phyloP scores from a whole-genome alignment of 2,113 vertebrate genomes.

The Dermatemys mawii region DNA sequence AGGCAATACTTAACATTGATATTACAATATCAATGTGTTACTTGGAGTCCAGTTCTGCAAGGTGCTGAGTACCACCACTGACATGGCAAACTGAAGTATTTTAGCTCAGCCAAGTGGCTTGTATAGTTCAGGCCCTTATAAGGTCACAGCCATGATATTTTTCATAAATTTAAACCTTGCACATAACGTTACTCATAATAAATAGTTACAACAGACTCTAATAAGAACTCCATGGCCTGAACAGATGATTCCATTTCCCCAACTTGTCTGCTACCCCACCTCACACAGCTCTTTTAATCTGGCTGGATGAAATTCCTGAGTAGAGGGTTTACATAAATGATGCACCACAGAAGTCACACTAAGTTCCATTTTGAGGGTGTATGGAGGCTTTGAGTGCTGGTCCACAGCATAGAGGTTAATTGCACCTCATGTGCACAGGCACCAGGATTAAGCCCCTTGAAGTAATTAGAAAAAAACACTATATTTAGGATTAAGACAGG shows the following conservation, averaged over 20 bases:
- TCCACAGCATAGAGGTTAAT: background rate
- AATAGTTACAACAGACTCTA: rapidly evolving
- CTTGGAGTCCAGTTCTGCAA: background rate
- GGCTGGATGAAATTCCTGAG: background rate
- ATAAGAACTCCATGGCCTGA: background rate
- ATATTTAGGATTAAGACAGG: background rate
- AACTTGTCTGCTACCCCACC: rapidly evolving
- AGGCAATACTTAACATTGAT: background rate
- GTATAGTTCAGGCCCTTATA: background rate
- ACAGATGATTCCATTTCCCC: rapidly evolving
- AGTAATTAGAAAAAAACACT: background rate
- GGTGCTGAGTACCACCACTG: rapidly evolving
- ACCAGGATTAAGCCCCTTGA: background rate
- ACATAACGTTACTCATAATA: background rate
- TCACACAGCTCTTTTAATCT: background rate
- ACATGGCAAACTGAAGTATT: background rate
- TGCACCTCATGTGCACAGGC: background rate
- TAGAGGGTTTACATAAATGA: background rate
- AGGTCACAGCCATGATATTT: rapidly evolving
- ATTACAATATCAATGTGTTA: background rate
- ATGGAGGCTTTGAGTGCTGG: background rate
- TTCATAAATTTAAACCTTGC: background rate
- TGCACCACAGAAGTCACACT: background rate
- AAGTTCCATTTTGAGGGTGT: background rate
- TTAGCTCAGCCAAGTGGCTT: background rate